phyloP scores from a whole-genome alignment of 2,113 vertebrate species.

The Pogonocichla stellata region DNA sequence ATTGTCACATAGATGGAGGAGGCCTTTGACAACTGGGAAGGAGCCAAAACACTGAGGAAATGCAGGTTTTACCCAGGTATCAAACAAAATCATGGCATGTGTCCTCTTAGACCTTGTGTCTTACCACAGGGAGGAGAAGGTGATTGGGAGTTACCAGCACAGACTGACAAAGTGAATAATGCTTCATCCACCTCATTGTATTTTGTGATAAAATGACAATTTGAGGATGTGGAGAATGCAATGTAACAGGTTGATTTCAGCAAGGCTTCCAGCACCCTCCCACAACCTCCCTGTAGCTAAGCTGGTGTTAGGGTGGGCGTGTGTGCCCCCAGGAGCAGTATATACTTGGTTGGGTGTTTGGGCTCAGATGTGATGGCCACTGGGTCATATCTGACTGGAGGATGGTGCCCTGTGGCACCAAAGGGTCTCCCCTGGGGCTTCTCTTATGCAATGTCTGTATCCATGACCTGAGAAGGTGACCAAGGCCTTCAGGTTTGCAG shows the following conservation, averaged over 20 bases:
- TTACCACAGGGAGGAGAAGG: neutral
- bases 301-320: accelerated
- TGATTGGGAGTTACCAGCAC: neutral
- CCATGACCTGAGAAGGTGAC: accelerated
- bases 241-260: neutral
- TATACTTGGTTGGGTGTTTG: accelerated
- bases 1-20: neutral
- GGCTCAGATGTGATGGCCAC: neutral
- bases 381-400: neutral
- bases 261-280: neutral
- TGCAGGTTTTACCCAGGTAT: neutral
- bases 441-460: neutral
- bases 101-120: neutral
- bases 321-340: accelerated
- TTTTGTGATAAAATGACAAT: neutral
- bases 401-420: neutral
- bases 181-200: neutral
- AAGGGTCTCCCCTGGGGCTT: neutral
- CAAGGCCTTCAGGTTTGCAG: neutral
- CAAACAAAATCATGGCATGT: neutral
- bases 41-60: neutral
- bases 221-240: neutral
- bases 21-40: neutral
- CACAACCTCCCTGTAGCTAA: neutral
- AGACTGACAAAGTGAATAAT: neutral